Conservation (phyloP, 2,888 invertebrate genomes). For the Chaetogeoica ovagalla region DNA sequence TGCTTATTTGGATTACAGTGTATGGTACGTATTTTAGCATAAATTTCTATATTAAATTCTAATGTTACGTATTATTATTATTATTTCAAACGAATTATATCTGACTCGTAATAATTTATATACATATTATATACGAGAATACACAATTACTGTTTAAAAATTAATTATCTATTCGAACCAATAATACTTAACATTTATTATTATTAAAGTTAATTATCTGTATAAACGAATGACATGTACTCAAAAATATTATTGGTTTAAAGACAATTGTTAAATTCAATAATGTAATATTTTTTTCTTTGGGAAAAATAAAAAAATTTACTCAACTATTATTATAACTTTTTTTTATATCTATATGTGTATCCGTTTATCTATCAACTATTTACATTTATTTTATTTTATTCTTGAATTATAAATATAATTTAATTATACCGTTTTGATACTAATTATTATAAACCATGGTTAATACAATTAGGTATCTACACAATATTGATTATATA, state of each 20-base stretch:
- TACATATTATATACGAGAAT: neutral
- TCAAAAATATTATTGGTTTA: neutral
- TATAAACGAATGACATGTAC: neutral
- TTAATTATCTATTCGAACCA: neutral
- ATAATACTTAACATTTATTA: neutral
- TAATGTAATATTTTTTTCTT: neutral
- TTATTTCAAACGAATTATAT: neutral
- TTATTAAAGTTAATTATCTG: neutral
- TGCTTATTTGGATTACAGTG: constrained; percentile 17
- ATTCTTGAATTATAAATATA: neutral
- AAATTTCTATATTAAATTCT: neutral
- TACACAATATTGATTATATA: too few species aligned
- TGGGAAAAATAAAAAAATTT: neutral
- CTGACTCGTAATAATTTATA: neutral
- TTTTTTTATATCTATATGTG: too few species aligned
- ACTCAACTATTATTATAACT: too few species aligned
- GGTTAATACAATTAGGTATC: too few species aligned
- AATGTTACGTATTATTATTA: too few species aligned
- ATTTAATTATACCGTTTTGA: constrained; percentile 4
- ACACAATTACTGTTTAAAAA: too few species aligned
- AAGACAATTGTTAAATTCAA: neutral
- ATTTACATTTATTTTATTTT: neutral
- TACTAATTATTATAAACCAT: neutral
- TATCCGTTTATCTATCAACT: neutral
- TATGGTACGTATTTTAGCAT: constrained; percentile 35